phyloP scores from a whole-genome alignment of 2,888 invertebrate species.

The Caenorhabditis sp. region DNA sequence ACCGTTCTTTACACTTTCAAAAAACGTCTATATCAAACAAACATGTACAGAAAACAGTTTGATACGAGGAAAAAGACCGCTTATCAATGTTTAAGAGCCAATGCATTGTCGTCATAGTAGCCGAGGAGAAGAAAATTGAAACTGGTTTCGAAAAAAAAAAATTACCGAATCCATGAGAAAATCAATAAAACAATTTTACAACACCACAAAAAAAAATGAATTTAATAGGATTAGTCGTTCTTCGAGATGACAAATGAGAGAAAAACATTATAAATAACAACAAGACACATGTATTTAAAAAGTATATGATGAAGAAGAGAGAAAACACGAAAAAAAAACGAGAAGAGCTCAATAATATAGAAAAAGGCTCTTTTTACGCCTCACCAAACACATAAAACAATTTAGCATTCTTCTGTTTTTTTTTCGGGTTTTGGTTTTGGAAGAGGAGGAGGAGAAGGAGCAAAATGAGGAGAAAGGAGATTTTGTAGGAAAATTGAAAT shows the following conservation, averaged over 20 bases:
- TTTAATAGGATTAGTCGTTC: background rate
- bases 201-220: background rate
- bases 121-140: background rate
- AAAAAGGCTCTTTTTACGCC: background rate
- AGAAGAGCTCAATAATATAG: background rate
- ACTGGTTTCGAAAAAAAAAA: background rate
- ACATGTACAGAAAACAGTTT: background rate
- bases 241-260: slow-evolving; percentile 1
- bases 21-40: background rate
- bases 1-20: background rate
- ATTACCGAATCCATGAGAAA: background rate
- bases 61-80: background rate
- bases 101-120: background rate
- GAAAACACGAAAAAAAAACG: background rate
- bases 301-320: background rate
- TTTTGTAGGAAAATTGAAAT: background rate
- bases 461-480: background rate
- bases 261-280: slow-evolving; percentile 1
- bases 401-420: slow-evolving; percentile 1
- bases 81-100: background rate
- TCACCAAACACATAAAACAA: slow-evolving; percentile 1
- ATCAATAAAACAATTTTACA: background rate
- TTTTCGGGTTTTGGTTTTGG: background rate
- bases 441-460: background rate
- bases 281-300: slow-evolving; percentile 1